phyloP scores from a whole-genome alignment of 2,797 vertebrate genomes.

The Brotula barbata region DNA sequence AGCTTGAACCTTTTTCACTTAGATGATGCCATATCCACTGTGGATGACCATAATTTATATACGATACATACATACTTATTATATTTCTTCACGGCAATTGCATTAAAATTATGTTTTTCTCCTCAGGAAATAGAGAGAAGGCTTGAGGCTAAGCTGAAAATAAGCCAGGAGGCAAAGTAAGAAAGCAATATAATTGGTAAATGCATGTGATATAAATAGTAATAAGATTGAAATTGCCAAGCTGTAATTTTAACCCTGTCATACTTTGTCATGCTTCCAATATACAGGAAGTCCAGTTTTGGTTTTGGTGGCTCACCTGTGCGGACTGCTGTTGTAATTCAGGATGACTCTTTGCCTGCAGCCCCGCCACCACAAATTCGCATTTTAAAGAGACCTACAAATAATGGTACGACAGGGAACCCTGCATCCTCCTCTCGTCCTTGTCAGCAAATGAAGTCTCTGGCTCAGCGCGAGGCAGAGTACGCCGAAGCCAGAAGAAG shows the following conservation, averaged over 20 bases:
- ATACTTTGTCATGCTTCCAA: background rate
- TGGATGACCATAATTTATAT: no score
- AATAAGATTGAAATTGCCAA: background rate
- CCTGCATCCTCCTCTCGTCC: constrained; percentile 81
- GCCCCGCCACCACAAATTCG: constrained; percentile 93
- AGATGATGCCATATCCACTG: no score
- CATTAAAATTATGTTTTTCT: constrained; percentile 4
- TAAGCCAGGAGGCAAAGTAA: constrained; percentile 93
- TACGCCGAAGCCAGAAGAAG: constrained; percentile 92
- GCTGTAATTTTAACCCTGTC: background rate
- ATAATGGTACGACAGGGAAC: constrained; percentile 84
- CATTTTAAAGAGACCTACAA: constrained; percentile 93
- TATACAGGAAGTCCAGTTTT: constrained; percentile 80
- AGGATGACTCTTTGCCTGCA: constrained; percentile 90
- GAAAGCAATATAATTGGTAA: constrained; percentile 10
- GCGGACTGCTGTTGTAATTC: constrained; percentile 91
- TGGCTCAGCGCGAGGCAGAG: constrained; percentile 95
- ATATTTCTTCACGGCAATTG: no score
- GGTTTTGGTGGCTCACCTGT: constrained; percentile 78
- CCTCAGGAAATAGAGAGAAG: constrained; percentile 93
- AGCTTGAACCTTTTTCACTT: no score
- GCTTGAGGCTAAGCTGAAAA: constrained; percentile 94
- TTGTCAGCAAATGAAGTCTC: constrained; percentile 87
- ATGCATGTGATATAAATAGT: background rate
- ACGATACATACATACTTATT: no score